A percentile compares a stretch with the other conserved stretches of the same genome.
These are phyloP conservation scores for Athetis lepigone DNA, from an alignment of 2,888 invertebrate genomes.

Conservation along the genomic window DNA sequence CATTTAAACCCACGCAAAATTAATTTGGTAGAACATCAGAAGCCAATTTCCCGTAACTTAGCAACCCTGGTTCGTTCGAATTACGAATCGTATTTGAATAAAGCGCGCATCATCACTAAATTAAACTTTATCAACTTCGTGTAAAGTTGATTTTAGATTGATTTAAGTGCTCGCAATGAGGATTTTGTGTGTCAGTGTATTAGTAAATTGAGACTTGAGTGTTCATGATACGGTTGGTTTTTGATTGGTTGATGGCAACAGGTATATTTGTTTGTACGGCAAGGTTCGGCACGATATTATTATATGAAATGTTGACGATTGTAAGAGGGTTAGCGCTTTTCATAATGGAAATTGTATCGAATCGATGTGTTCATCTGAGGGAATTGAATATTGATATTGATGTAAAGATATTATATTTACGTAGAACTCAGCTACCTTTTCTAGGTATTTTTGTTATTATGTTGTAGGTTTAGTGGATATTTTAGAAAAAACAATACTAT, in stretches of 20 bases:
- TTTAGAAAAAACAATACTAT: too few relatives aligned
- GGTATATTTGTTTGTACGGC: conserved; percentile 45
- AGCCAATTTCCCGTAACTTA: conserved; percentile 73
- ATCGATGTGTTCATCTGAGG: conserved; percentile 34
- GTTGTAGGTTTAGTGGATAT: not conserved
- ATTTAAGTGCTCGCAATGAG: conserved; percentile 13
- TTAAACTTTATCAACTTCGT: conserved; percentile 39
- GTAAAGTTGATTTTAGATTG: conserved; percentile 48
- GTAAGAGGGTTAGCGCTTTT: conserved; percentile 32
- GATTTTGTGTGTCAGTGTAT: not conserved
- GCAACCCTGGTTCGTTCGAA: conserved; percentile 72
- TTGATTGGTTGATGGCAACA: conserved; percentile 37
- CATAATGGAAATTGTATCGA: conserved; percentile 43
- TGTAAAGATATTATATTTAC: not conserved
- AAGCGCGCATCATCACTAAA: conserved; percentile 45
- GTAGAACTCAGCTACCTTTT: not conserved
- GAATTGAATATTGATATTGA: conserved; percentile 19
- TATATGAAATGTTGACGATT: conserved; percentile 46
- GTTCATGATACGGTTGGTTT: conserved; percentile 12
- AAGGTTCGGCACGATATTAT: conserved; percentile 35
- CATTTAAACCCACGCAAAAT: conserved; percentile 28
- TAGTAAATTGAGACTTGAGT: conserved; percentile 10
- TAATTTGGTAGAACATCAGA: conserved; percentile 49
- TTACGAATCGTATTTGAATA: conserved; percentile 53
- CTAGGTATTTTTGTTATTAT: not conserved